phyloP scores from a whole-genome alignment of 2,113 vertebrate species.

The Bubo bubo region DNA sequence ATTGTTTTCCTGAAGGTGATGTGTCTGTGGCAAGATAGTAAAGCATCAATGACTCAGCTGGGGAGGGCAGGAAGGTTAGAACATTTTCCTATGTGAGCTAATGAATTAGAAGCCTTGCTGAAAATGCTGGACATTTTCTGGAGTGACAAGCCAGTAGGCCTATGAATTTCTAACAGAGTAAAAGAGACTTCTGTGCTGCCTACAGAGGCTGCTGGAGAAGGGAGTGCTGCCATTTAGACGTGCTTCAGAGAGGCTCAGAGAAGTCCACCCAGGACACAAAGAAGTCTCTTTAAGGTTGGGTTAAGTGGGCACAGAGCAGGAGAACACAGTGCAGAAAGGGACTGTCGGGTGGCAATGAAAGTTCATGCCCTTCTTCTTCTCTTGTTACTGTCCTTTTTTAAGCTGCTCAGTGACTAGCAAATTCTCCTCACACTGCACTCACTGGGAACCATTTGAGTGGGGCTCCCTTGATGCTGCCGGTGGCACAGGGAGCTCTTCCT shows the following conservation, averaged over 20 bases:
- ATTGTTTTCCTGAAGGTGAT: slow-evolving; percentile 25
- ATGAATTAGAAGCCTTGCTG: slow-evolving; percentile 54
- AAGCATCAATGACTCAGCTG: slow-evolving; percentile 26
- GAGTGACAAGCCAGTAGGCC: not conserved
- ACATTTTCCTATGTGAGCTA: not conserved
- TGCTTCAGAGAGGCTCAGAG: not conserved
- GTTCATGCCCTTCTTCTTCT: not conserved
- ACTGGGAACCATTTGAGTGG: not conserved
- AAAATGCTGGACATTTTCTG: not conserved
- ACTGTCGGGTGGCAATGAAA: not conserved
- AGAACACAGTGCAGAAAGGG: not conserved
- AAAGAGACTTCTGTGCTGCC: not conserved
- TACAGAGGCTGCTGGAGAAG: not conserved
- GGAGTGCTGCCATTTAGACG: not conserved
- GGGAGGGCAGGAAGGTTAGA: slow-evolving; percentile 46
- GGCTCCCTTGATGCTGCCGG: not conserved
- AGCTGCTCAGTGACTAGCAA: not conserved
- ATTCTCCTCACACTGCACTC: not conserved
- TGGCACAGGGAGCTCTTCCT: not conserved
- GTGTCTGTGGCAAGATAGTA: not conserved
- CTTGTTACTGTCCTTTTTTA: not conserved
- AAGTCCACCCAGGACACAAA: not conserved
- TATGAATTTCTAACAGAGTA: slow-evolving; percentile 18
- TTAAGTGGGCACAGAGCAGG: slow-evolving; percentile 18
- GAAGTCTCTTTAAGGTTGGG: not conserved